phyloP scores from a whole-genome alignment of 2,797 vertebrate genomes.

The Acanthornis magna region DNA sequence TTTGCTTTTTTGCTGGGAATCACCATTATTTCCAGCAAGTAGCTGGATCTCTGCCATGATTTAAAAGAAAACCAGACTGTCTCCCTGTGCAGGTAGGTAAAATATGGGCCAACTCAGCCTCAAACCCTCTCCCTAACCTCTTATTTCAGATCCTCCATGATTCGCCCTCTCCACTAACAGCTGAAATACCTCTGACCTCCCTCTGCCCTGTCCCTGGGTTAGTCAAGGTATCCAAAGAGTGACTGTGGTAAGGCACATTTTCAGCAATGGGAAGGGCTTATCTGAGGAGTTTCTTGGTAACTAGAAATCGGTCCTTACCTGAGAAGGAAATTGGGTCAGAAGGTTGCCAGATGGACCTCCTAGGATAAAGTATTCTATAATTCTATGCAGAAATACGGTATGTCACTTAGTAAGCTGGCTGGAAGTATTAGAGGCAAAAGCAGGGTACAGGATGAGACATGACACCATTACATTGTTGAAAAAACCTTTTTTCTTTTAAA shows the following conservation, averaged over 20 bases:
- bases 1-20: neutral
- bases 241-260: neutral
- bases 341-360: neutral
- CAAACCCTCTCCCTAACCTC: neutral
- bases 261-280: neutral
- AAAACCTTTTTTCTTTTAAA: accelerated
- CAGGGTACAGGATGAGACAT: neutral
- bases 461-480: too few relatives aligned
- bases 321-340: neutral
- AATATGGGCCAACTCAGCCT: neutral
- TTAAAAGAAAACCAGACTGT: neutral
- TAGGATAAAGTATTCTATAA: neutral
- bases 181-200: neutral
- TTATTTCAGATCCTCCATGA: neutral
- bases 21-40: neutral
- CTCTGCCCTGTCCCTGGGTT: neutral
- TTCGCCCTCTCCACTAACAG: neutral
- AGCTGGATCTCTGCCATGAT: neutral
- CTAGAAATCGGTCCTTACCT: neutral
- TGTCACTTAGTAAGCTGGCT: neutral
- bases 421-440: neutral
- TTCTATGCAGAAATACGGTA: neutral
- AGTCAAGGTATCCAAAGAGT: neutral
- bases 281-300: neutral
- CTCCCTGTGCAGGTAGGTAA: accelerated